Base-by-base conservation (phyloP, 2,113 vertebrate species). In the Actinemys pallida region DNA sequence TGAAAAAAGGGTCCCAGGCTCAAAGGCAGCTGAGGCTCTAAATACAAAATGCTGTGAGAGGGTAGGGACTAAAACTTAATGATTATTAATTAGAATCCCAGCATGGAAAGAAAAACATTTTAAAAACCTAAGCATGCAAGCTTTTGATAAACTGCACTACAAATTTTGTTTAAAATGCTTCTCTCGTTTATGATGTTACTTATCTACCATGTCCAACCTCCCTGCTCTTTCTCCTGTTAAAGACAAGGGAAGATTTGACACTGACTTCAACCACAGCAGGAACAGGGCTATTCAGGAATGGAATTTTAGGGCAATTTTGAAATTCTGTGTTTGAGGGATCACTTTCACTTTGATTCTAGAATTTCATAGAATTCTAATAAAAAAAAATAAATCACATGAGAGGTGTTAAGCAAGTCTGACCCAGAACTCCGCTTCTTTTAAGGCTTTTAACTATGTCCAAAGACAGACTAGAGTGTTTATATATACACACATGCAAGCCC, bases 381-480 rank as follows among this genome's bases (percentile, higher is more conserved):
- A 82, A 84, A 88, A 88, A 96, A 84, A 87, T 86, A 96, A 95
- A 94, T 89, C 86, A 92, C 22, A 78, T 95, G 92, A 90, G 50
- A 14, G 92, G 81, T 47, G 93, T 90, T 88, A 93, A 90, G n/a
- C 10, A 39, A 20, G 27, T 27, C 87, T 95, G 81, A 91, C 91
- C 92, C 50, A 93, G 95, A 85, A 19, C 65, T 83, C 79, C 59
- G 92, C 50, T 84, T 81, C 49, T 20, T 94, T 86, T 95, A 81
- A 96, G 86, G 39, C 47, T n/a, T 53, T 89, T 86, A 84, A 82
- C 8, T 57, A 13, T 72, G 24, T 59, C 24, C 86, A 69, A 75
- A 57, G 10, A 17, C 57, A 31, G 83, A 52, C 65, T 82, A 82
- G 0, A 0, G 83, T 6, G 10, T 35, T 3, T 2, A 83, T 39